Conservation (phyloP, 1,140 invertebrate genomes). For the Xylocopa sonorina region DNA sequence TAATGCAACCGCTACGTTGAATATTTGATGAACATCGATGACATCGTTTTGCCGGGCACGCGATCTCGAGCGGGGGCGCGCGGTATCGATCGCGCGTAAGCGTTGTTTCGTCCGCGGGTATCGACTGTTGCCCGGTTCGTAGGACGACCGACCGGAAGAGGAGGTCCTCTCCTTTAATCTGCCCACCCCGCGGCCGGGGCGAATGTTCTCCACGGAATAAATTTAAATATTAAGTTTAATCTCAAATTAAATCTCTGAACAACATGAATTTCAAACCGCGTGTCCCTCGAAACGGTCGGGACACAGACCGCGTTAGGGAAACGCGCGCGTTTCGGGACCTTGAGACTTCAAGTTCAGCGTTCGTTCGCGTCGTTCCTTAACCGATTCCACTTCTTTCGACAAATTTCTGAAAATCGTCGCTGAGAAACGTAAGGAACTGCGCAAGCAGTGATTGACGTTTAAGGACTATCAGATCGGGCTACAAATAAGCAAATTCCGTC, state of each 20-base stretch:
- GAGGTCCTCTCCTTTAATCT: slow-evolving; percentile 43
- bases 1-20: slow-evolving; percentile 27
- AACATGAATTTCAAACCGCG: slow-evolving; percentile 34
- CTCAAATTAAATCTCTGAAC: slow-evolving; percentile 48
- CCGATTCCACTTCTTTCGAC: no score
- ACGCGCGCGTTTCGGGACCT: not conserved
- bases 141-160: slow-evolving; percentile 3
- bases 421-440: no score
- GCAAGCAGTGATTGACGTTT: no score
- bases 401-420: no score
- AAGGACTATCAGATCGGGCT: no score
- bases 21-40: slow-evolving; percentile 51
- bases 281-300: not conserved
- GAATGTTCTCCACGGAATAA: slow-evolving; percentile 33
- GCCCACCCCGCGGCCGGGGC: not conserved
- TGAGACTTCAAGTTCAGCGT: not conserved
- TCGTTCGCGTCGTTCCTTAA: not conserved
- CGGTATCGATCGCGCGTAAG: slow-evolving; percentile 25
- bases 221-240: slow-evolving; percentile 53
- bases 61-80: slow-evolving; percentile 23
- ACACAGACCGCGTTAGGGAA: not conserved
- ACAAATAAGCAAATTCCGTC: no score
- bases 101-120: slow-evolving; percentile 26
- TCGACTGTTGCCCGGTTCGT: slow-evolving; percentile 4
- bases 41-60: slow-evolving; percentile 47